These are phyloP conservation scores for Hyperoplus immaculatus DNA, from an alignment of 2,797 vertebrate species.

Conservation along the genomic window DNA sequence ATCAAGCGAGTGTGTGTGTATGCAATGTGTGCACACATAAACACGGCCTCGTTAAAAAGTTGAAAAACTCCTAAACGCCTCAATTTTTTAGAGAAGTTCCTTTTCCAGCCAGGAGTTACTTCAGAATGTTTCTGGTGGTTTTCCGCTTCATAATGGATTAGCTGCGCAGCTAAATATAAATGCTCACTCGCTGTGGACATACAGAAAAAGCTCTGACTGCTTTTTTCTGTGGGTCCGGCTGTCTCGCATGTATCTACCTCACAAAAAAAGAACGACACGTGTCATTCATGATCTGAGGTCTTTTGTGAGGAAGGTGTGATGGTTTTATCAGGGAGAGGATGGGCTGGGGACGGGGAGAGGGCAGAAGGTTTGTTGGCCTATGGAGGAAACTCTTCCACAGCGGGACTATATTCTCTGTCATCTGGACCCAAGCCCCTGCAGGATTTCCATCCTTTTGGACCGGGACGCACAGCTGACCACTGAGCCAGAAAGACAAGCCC, in stretches of 20 bases:
- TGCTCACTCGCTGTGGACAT: slow-evolving; percentile 38
- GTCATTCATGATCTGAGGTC: slow-evolving; percentile 19
- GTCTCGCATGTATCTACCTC: slow-evolving; percentile 10
- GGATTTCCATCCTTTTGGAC: slow-evolving; percentile 31
- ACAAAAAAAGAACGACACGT: neutral
- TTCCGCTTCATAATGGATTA: slow-evolving; percentile 75
- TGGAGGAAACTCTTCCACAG: slow-evolving; percentile 38
- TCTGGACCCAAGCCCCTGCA: slow-evolving; percentile 44
- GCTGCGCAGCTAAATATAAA: slow-evolving; percentile 67
- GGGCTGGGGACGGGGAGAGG: slow-evolving; percentile 18
- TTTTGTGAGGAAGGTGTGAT: slow-evolving; percentile 39
- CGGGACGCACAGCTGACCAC: slow-evolving; percentile 48
- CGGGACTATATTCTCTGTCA: slow-evolving; percentile 39
- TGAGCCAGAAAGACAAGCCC: slow-evolving; percentile 42
- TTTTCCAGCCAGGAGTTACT: slow-evolving; percentile 67
- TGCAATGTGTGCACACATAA: slow-evolving; percentile 60
- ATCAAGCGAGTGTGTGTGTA: slow-evolving; percentile 36
- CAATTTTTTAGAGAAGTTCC: slow-evolving; percentile 55
- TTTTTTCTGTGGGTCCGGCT: neutral
- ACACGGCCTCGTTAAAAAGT: slow-evolving; percentile 57
- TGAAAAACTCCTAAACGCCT: slow-evolving; percentile 53
- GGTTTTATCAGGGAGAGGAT: slow-evolving; percentile 55
- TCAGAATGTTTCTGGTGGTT: slow-evolving; percentile 70
- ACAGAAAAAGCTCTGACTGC: slow-evolving; percentile 28
- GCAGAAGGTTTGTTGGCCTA: slow-evolving; percentile 54